phyloP scores from a whole-genome alignment of 2,888 invertebrate genomes.

The Microctonus hyperodae region DNA sequence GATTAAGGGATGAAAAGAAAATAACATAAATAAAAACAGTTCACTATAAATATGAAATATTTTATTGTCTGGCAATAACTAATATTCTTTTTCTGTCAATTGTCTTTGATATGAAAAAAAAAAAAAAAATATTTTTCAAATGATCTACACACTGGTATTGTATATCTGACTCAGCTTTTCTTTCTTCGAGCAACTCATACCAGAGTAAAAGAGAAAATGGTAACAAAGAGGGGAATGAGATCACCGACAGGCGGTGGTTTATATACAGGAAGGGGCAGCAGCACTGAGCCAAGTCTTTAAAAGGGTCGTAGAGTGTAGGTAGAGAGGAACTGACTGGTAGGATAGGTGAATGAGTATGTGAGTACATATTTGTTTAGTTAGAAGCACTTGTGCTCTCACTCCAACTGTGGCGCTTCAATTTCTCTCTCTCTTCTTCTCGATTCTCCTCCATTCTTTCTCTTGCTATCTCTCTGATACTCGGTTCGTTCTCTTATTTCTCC shows the following conservation, averaged over 20 bases:
- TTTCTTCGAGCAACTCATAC: background rate
- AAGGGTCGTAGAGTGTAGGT: constrained; percentile 46
- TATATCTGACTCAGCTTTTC: background rate
- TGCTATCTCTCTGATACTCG: constrained; percentile 21
- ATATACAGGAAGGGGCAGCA: constrained; percentile 5
- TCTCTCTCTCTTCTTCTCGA: constrained; percentile 27
- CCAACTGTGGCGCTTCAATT: constrained; percentile 39
- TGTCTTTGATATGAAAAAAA: background rate
- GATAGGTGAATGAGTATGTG: constrained; percentile 61
- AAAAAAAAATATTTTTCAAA: background rate
- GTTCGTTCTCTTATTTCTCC: background rate
- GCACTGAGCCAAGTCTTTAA: constrained; percentile 27
- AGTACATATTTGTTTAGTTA: constrained; percentile 63
- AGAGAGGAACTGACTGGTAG: constrained; percentile 50
- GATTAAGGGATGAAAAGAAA: background rate
- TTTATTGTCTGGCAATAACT: no score
- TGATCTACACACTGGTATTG: background rate
- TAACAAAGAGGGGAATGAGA: constrained; percentile 24
- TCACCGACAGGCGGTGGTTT: constrained; percentile 27
- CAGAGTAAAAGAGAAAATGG: background rate
- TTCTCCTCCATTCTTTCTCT: constrained; percentile 22
- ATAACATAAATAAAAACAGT: background rate
- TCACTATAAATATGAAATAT: background rate
- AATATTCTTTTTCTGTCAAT: background rate
- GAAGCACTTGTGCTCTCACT: constrained; percentile 57